Evolutionary conservation across 2,113 vertebrate genomes (phyloP).

Genomic region (Pelecanoides urinatrix): DNA sequence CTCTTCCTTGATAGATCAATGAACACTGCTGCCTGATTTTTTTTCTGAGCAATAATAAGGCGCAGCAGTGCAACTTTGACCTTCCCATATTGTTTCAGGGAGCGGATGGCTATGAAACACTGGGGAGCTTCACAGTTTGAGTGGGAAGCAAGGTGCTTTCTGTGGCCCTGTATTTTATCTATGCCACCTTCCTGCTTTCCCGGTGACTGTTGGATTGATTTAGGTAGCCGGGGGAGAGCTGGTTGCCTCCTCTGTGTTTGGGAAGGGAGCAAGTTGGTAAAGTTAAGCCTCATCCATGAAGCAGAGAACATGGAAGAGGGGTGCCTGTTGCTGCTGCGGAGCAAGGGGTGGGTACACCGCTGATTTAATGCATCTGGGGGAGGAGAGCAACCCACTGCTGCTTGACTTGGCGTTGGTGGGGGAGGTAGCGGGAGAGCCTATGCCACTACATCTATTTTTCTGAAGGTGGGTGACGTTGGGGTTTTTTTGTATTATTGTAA

Average conservation of each 20-base stretch:
- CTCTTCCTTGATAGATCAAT: neutral
- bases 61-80: neutral
- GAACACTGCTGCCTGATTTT: neutral
- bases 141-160: neutral
- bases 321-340: neutral
- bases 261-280: neutral
- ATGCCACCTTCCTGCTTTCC: neutral
- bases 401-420: neutral
- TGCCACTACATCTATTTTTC: neutral
- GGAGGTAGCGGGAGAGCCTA: neutral
- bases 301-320: neutral
- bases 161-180: neutral
- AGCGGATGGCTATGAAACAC: neutral
- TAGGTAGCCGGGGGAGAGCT: neutral
- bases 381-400: neutral
- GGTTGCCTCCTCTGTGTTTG: neutral
- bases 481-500: conserved; percentile 62
- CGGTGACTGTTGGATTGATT: neutral
- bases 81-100: neutral
- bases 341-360: neutral
- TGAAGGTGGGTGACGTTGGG: neutral
- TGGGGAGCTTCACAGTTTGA: neutral
- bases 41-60: conserved; percentile 1
- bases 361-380: neutral
- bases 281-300: neutral